Conservation (phyloP, 1,140 invertebrate species). For the Eumaeus atala region DNA sequence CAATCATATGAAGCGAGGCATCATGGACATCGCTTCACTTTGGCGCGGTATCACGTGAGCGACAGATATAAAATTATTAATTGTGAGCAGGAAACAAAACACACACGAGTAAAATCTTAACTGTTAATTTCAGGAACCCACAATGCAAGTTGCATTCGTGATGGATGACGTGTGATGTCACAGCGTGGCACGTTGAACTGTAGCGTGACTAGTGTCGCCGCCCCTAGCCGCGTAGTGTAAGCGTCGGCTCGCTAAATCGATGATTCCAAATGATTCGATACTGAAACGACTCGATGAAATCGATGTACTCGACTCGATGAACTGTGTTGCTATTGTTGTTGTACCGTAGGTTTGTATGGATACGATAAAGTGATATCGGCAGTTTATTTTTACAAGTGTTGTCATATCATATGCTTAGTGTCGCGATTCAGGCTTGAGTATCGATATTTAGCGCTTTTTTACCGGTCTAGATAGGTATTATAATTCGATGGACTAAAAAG, state of each 20-base stretch:
- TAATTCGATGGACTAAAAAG: slow-evolving; percentile 21
- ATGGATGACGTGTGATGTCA: slow-evolving; percentile 67
- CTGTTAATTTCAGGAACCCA: slow-evolving; percentile 51
- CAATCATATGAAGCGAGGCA: too few relatives aligned
- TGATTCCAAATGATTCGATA: slow-evolving; percentile 8
- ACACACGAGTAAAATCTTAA: not conserved
- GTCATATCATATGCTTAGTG: slow-evolving; percentile 62
- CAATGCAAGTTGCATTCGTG: slow-evolving; percentile 70
- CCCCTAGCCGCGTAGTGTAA: slow-evolving; percentile 3
- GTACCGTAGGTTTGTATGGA: slow-evolving; percentile 34
- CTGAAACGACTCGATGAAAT: slow-evolving; percentile 2
- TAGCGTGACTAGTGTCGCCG: slow-evolving; percentile 15
- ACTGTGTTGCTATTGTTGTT: slow-evolving; percentile 39
- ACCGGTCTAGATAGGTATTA: slow-evolving; percentile 17
- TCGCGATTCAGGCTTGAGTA: slow-evolving; percentile 43
- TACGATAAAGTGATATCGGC: slow-evolving; percentile 23
- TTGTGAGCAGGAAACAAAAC: not conserved
- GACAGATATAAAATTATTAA: too few relatives aligned
- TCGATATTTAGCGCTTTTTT: slow-evolving; percentile 40
- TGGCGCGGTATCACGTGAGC: too few relatives aligned
- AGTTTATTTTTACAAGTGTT: slow-evolving; percentile 48
- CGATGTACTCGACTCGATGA: slow-evolving; percentile 13
- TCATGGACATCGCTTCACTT: too few relatives aligned
- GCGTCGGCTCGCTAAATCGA: slow-evolving; percentile 6
- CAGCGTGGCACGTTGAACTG: slow-evolving; percentile 14